Evolutionary conservation across 2,888 invertebrate genomes (phyloP), one percentile per base, ranked within the genome.

Genomic region (Chloroclystis v-ata): DNA sequence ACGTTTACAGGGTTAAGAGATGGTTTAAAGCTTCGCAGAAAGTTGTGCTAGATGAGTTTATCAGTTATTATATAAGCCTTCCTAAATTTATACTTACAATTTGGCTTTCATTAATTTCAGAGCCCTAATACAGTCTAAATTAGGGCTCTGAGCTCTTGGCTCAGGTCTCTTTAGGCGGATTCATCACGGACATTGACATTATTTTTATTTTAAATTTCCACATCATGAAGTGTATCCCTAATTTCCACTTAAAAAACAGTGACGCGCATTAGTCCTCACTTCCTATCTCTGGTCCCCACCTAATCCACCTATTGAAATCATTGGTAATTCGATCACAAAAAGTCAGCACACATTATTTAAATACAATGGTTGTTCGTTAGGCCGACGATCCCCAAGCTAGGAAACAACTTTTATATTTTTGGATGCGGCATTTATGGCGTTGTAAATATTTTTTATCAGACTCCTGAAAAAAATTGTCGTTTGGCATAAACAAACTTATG

Each of bases 351-450:
- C 82, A 79, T 83, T 86, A 85, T 86, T 86, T 80, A 82, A 86
- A 81, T 82, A 87, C 87, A 87, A 87, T 86, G 76, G 84, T 65
- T 79, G 82, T 86, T 86, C 86, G 85, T 87, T 86, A 86, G 84
- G 75, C 71, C 62, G 66, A 72, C 11, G 38, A 6, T 25, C n/a
- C 11, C n/a, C 30, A 35, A 28, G 29, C 14, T 26, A 12, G 24
- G 29, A 43, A 37, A 29, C 32, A 37, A 50, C 35, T 38, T 43
- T 20, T 20, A 10, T 9, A 35, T 12, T 20, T 11, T 13, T 37
- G 20, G 50, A 50, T 11, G 28, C 11, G 35, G 9, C 9, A 28
- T 20, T 8, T 7, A 3, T 11, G 11, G 28, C n/a, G n/a, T n/a
- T n/a, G n/a, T n/a, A n/a, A n/a, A n/a, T n/a, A n/a, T n/a, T n/a